These are phyloP conservation scores for Lasiommata megera DNA, from an alignment of 2,888 invertebrate genomes.

Conservation along the genomic window DNA sequence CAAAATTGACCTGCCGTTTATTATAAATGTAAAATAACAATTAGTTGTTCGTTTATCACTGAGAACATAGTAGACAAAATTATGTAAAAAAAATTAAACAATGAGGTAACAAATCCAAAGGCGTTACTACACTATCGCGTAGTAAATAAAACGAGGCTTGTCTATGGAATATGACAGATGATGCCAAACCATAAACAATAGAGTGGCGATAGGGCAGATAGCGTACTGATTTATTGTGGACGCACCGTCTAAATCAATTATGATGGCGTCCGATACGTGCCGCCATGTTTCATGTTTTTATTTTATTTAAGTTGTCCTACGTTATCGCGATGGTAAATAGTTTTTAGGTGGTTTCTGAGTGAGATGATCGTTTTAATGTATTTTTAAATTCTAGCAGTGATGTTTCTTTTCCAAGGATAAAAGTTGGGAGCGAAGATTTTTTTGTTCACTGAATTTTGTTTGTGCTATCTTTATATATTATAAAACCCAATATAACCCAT, in stretches of 20 bases:
- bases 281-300: background rate
- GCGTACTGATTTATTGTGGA: constrained; percentile 61
- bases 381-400: no score
- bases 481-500: no score
- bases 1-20: no score
- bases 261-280: constrained; percentile 10
- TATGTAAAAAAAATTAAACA: no score
- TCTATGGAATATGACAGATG: constrained; percentile 57
- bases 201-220: constrained; percentile 64
- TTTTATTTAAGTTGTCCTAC: background rate
- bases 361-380: background rate
- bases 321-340: background rate
- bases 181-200: constrained; percentile 66
- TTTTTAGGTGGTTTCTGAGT: background rate
- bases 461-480: no score
- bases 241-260: constrained; percentile 64
- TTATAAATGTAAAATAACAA: no score
- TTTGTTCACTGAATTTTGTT: no score
- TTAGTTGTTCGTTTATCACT: no score
- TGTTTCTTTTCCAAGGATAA: no score
- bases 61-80: no score
- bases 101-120: background rate
- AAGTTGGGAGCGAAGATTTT: no score
- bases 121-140: background rate
- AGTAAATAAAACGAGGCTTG: constrained; percentile 32